Conservation (phyloP, 2,797 vertebrate genomes). For the Hydrophis major region DNA sequence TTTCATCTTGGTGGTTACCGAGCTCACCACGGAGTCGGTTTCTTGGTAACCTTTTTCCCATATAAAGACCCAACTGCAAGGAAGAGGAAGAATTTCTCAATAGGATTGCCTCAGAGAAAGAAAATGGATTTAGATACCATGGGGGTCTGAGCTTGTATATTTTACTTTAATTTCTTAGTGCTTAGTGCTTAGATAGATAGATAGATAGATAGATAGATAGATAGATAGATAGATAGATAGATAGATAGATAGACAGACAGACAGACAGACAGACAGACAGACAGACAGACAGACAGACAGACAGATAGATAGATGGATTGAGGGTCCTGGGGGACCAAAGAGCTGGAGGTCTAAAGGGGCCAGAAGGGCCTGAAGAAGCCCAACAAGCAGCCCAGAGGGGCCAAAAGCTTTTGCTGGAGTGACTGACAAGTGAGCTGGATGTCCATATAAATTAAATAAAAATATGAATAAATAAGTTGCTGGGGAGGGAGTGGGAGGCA, state of each 20-base stretch:
- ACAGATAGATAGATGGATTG: too few relatives aligned
- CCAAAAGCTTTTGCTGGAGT: too few relatives aligned
- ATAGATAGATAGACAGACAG: too few relatives aligned
- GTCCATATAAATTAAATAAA: too few relatives aligned
- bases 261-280: too few relatives aligned
- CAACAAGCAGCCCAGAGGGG: too few relatives aligned
- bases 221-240: too few relatives aligned
- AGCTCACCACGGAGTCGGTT: conserved; percentile 81
- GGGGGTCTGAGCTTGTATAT: background rate
- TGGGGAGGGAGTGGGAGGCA: too few relatives aligned
- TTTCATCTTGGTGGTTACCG: conserved; percentile 85
- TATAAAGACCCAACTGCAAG: conserved; percentile 83
- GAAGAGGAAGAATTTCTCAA: conserved; percentile 1
- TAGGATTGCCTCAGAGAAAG: background rate
- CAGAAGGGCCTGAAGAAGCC: too few relatives aligned
- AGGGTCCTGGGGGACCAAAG: background rate
- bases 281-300: too few relatives aligned
- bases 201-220: background rate
- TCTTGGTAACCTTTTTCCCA: conserved; percentile 88
- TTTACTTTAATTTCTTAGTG: background rate
- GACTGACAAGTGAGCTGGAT: too few relatives aligned
- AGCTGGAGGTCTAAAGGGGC: background rate
- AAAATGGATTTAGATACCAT: background rate
- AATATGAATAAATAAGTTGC: too few relatives aligned
- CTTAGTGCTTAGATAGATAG: background rate